These are phyloP conservation scores for Aricia artaxerxes DNA, from an alignment of 2,888 invertebrate genomes.

Conservation along the genomic window DNA sequence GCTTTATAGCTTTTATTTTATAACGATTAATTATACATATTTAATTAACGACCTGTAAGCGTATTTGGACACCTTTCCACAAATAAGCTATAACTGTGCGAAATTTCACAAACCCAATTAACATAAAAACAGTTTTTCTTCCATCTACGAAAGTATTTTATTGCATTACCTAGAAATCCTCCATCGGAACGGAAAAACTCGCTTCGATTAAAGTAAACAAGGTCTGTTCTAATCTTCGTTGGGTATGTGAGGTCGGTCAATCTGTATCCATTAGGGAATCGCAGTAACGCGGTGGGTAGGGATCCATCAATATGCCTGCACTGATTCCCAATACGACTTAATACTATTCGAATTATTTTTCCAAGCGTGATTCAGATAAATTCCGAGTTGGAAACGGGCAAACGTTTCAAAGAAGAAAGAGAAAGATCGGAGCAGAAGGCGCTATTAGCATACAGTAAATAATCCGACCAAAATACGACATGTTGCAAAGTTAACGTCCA, in stretches of 20 bases:
- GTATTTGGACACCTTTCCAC: too few species aligned
- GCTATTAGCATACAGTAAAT: too few species aligned
- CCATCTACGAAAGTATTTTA: neutral
- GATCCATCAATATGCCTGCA: constrained; percentile 47
- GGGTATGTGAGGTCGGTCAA: constrained; percentile 37
- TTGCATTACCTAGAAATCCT: neutral
- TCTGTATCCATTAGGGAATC: constrained; percentile 42
- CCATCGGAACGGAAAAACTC: neutral
- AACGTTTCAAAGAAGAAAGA: neutral
- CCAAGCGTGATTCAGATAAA: constrained; percentile 20
- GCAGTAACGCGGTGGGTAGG: constrained; percentile 38
- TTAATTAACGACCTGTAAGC: too few species aligned
- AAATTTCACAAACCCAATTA: too few species aligned
- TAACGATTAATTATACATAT: too few species aligned
- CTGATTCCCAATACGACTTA: constrained; percentile 37
- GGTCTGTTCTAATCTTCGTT: constrained; percentile 34
- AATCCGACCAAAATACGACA: too few species aligned
- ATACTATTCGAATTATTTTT: constrained; percentile 37
- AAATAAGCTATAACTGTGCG: too few species aligned
- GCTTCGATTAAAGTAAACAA: constrained; percentile 28
- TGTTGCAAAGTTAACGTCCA: too few species aligned
- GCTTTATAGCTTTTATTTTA: too few species aligned
- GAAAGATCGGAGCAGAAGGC: too few species aligned
- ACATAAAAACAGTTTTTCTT: neutral
- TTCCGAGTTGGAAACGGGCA: neutral